Conservation (phyloP, 2,113 vertebrate species). For the Eulemur macaco region DNA sequence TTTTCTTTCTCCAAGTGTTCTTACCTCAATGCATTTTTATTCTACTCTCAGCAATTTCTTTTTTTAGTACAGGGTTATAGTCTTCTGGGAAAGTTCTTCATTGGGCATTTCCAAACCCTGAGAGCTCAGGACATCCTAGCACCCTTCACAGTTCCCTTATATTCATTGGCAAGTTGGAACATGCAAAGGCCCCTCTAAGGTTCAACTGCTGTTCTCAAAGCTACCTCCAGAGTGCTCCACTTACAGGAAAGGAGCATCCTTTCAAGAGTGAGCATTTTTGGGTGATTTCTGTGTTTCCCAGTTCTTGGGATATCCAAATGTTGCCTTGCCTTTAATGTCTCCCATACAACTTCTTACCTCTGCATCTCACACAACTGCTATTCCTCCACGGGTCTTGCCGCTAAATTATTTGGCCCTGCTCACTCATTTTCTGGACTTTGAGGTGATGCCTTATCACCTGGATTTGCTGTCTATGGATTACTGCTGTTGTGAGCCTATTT, state of each 20-base stretch:
- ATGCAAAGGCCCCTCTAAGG: not conserved
- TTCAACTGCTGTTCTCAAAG: not conserved
- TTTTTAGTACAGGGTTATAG: not conserved
- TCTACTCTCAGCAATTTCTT: not conserved
- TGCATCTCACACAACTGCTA: not conserved
- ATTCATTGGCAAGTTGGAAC: not conserved
- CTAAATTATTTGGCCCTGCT: not conserved
- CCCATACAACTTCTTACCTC: not conserved
- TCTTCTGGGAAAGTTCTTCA: not conserved
- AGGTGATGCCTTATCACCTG: not conserved
- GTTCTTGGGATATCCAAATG: not conserved
- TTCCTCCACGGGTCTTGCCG: not conserved
- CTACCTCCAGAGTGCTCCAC: not conserved
- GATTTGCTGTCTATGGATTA: not conserved
- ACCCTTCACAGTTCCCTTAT: not conserved
- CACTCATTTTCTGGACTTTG: not conserved
- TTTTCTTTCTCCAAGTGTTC: not conserved
- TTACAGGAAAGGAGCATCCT: not conserved
- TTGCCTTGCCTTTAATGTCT: not conserved
- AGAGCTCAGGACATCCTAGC: not conserved
- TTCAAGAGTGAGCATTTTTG: not conserved
- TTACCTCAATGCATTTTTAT: not conserved
- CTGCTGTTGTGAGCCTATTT: not conserved
- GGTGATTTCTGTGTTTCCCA: not conserved
- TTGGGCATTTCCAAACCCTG: not conserved